Evolutionary conservation across 1,140 invertebrate genomes (phyloP).

Genomic region (Harpegnathos saltator): DNA sequence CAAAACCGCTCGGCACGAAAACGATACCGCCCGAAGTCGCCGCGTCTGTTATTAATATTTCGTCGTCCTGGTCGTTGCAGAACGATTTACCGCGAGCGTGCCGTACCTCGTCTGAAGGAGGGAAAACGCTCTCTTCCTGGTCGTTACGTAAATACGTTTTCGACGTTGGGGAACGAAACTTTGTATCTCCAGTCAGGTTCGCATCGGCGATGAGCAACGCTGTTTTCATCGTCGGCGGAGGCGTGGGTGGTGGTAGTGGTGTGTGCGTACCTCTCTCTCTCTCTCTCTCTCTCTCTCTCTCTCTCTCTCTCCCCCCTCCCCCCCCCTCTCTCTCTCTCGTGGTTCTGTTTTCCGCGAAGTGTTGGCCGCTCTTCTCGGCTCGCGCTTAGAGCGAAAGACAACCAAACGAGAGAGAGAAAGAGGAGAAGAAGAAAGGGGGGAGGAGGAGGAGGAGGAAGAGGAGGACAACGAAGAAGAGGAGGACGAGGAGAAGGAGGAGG

Average conservation of each 20-base stretch:
- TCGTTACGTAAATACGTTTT: slow-evolving; percentile 45
- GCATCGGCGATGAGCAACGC: slow-evolving; percentile 40
- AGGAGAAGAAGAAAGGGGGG: background rate
- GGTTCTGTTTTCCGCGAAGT: slow-evolving; percentile 69
- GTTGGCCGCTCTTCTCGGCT: slow-evolving; percentile 13
- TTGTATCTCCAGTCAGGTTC: slow-evolving; percentile 17
- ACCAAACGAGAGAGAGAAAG: background rate
- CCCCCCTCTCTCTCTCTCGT: slow-evolving; percentile 13
- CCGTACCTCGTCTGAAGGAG: background rate
- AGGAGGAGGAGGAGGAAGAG: background rate
- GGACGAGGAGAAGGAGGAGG: slow-evolving; percentile 33
- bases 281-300: too few relatives aligned
- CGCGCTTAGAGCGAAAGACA: slow-evolving; percentile 30
- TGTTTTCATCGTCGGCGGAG: slow-evolving; percentile 38
- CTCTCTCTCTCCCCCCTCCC: too few relatives aligned
- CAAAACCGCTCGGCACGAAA: too few relatives aligned
- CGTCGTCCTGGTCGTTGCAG: background rate
- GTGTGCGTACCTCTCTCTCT: background rate
- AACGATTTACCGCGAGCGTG: background rate
- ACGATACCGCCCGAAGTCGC: background rate
- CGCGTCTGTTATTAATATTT: slow-evolving; percentile 5
- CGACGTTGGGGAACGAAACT: slow-evolving; percentile 24
- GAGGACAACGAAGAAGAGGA: background rate
- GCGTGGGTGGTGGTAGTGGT: slow-evolving; percentile 20
- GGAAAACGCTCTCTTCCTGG: slow-evolving; percentile 8